phyloP scores from a whole-genome alignment of 2,888 invertebrate genomes.

The Drosophila meridionalis region DNA sequence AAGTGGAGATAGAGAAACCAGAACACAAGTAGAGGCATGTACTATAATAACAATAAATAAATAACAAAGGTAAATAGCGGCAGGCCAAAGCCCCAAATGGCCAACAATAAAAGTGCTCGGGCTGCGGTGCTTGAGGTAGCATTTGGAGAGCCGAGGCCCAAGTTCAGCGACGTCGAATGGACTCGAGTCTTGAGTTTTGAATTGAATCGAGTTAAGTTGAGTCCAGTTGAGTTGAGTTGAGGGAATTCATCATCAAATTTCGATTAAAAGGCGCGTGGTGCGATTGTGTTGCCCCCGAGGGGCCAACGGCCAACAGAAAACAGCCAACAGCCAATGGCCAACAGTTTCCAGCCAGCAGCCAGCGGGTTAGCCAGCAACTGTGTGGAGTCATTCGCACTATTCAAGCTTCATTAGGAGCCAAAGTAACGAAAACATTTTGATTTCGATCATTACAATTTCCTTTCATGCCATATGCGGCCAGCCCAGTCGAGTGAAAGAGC shows the following conservation, averaged over 20 bases:
- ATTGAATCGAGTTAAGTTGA: constrained; percentile 27
- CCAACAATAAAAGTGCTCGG: constrained; percentile 52
- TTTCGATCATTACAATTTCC: constrained; percentile 80
- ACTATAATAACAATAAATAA: constrained; percentile 79
- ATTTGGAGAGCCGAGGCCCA: constrained; percentile 36
- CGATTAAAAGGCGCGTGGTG: constrained; percentile 77
- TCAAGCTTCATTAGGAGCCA: constrained; percentile 80
- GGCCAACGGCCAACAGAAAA: constrained; percentile 35
- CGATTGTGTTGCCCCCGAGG: constrained; percentile 49
- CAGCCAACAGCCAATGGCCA: constrained; percentile 1
- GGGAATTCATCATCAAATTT: constrained; percentile 80
- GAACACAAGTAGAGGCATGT: constrained; percentile 64
- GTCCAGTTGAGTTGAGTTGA: constrained; percentile 28
- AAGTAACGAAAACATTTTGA: constrained; percentile 81
- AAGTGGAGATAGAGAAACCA: constrained; percentile 37
- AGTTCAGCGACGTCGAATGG: background rate
- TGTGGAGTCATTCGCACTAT: constrained; percentile 79
- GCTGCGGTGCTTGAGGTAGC: constrained; percentile 51
- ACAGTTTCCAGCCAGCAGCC: background rate
- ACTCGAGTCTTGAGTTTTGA: constrained; percentile 14
- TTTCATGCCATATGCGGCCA: constrained; percentile 62
- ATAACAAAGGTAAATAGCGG: constrained; percentile 78
- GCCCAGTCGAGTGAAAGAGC: constrained; percentile 61
- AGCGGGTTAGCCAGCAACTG: constrained; percentile 32
- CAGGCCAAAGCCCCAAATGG: constrained; percentile 56